Evolutionary conservation across 2,888 invertebrate genomes (phyloP).

Genomic region (Coremacera marginata): DNA sequence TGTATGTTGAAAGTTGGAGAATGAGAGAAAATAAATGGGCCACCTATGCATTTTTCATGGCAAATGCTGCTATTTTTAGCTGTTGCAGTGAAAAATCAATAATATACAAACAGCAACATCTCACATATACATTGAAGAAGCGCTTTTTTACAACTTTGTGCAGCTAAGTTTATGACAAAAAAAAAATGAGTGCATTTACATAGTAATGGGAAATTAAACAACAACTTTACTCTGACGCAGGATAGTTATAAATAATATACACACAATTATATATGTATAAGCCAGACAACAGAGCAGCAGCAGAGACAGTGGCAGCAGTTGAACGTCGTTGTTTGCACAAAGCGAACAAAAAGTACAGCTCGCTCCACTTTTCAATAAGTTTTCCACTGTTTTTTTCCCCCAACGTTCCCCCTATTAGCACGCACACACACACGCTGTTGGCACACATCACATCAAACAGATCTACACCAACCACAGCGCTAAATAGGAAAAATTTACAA

Average conservation of each 20-base stretch:
- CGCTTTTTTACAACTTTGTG: no score
- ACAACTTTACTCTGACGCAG: not conserved
- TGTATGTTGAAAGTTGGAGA: no score
- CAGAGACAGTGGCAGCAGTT: not conserved
- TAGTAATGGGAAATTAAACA: not conserved
- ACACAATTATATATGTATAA: conserved; percentile 4
- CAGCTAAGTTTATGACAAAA: not conserved
- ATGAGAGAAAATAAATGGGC: no score
- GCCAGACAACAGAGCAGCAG: not conserved
- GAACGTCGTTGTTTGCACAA: not conserved
- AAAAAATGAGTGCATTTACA: not conserved
- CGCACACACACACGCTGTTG: not conserved
- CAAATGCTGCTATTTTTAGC: conserved; percentile 1
- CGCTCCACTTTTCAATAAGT: conserved; percentile 34
- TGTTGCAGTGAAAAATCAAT: not conserved
- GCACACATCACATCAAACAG: not conserved
- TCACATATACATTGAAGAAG: not conserved
- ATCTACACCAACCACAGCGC: not conserved
- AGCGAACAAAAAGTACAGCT: conserved; percentile 36
- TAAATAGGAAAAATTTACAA: conserved; percentile 14
- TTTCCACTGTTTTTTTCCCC: not conserved
- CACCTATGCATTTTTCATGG: no score
- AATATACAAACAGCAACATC: not conserved
- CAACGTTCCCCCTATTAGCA: not conserved
- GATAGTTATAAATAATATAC: not conserved